Base-by-base conservation (phyloP, 2,888 invertebrate species). In the Myathropa florea region DNA sequence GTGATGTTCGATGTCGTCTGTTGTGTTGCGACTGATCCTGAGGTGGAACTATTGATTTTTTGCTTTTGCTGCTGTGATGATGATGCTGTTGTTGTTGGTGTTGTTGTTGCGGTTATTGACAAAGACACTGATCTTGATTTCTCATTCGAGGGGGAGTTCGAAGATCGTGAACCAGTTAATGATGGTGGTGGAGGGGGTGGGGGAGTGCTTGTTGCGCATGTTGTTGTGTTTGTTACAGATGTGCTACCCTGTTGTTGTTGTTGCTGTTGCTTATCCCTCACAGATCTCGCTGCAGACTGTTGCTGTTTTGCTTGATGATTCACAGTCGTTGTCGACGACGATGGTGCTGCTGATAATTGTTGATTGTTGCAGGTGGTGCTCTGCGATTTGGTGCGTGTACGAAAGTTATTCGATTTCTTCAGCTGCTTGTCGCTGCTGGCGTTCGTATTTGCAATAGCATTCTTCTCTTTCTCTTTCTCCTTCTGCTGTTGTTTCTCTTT, bases 401-500 rank as follows among this genome's bases (percentile, higher is more conserved):
- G 86, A 30, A 55, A 73, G 28, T 86, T 86, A n/a, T 79, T 86
- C n/a, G 65, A 26, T 36, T 86, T 86, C 71, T 86, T 86, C 18
- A 72, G 68, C 78, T 78, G 83, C 73, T 86, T 83, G 0, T 78
- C 86, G 75, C 78, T 63, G 75, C 76, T 72, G 65, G 81, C 84
- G 81, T 76, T 81, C 67, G 61, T 67, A 23, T n/a, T 57, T 21
- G 39, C 26, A 26, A 64, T 12, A 18, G 65, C 65, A 71, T 79
- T 75, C 59, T 83, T 86, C 6, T 86, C 86, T 26, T 82, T 86
- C 28, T 86, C 86, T n/a, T 73, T 78, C 59, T 86, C 73, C 65
- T 82, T 77, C 64, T 75, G 57, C 76, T 91, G 91, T 86, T 91
- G 91, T 78, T 91, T 91, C 72, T 92, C 91, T 87, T 90, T 91